These are phyloP conservation scores for Apostichopus californicus DNA, from an alignment of 35 echinoderm and acorn worm genomes.

Conservation along the genomic window DNA sequence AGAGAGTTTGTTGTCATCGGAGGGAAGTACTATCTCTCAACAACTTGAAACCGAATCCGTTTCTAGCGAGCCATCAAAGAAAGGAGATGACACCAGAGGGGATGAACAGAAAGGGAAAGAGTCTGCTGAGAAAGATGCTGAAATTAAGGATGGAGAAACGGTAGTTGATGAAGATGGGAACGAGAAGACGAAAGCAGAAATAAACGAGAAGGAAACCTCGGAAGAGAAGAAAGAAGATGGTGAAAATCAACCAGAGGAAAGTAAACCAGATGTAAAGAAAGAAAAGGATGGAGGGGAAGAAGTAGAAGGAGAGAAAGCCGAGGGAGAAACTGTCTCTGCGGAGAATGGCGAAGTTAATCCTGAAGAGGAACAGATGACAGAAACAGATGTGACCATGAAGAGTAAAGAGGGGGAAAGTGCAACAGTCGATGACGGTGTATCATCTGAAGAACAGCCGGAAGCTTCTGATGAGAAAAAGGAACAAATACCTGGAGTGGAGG, in stretches of 20 bases:
- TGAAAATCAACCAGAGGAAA: neutral
- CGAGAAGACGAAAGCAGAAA: neutral
- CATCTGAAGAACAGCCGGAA: constrained; percentile 24
- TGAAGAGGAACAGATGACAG: neutral
- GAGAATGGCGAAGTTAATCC: neutral
- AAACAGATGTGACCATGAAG: neutral
- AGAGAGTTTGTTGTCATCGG: constrained; percentile 67
- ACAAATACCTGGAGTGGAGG: constrained; percentile 29
- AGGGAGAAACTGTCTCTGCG: neutral
- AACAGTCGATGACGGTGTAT: neutral
- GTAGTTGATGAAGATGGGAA: neutral
- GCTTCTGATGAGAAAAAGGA: constrained; percentile 4
- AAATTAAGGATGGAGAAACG: constrained; percentile 34
- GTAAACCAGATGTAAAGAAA: neutral
- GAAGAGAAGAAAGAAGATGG: constrained; percentile 9
- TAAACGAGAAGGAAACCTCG: neutral
- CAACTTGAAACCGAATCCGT: neutral
- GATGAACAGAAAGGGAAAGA: constrained; percentile 54
- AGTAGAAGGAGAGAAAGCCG: constrained; percentile 1
- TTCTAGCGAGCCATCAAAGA: neutral
- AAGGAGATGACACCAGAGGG: constrained; percentile 15
- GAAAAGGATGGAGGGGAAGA: constrained; percentile 19
- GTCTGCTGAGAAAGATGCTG: constrained; percentile 4
- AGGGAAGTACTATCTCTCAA: constrained; percentile 48
- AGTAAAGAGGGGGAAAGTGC: neutral